Conservation (phyloP, 2,113 vertebrate species). For the Anoplopoma fimbria region DNA sequence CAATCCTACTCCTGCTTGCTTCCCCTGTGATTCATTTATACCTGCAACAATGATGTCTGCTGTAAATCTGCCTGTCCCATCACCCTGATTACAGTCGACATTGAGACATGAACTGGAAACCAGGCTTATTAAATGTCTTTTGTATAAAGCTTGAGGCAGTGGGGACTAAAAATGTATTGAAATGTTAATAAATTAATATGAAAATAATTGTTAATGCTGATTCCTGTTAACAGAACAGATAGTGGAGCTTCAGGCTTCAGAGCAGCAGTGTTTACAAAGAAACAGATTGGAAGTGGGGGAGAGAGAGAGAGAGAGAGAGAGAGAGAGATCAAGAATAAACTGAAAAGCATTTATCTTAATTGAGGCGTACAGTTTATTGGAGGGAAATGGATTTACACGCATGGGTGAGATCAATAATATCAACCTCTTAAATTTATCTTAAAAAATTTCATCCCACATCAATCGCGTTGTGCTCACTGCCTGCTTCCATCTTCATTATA, state of each 20-base stretch:
- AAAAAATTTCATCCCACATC: background rate
- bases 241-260: background rate
- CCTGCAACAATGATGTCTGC: background rate
- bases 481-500: background rate
- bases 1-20: background rate
- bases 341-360: background rate
- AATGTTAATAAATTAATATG: background rate
- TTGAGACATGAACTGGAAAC: background rate
- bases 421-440: background rate
- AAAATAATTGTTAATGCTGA: background rate
- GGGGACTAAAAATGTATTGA: background rate
- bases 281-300: background rate
- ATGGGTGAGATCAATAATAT: constrained; percentile 1
- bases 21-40: background rate
- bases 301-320: background rate
- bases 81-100: background rate
- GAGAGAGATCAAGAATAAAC: background rate
- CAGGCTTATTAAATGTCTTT: background rate
- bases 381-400: background rate
- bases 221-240: background rate
- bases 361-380: background rate
- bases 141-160: no score
- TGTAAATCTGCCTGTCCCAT: background rate
- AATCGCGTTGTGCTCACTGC: background rate
- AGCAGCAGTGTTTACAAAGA: background rate